phyloP scores from a whole-genome alignment of 1,140 invertebrate species.

The Araneus ventricosus region DNA sequence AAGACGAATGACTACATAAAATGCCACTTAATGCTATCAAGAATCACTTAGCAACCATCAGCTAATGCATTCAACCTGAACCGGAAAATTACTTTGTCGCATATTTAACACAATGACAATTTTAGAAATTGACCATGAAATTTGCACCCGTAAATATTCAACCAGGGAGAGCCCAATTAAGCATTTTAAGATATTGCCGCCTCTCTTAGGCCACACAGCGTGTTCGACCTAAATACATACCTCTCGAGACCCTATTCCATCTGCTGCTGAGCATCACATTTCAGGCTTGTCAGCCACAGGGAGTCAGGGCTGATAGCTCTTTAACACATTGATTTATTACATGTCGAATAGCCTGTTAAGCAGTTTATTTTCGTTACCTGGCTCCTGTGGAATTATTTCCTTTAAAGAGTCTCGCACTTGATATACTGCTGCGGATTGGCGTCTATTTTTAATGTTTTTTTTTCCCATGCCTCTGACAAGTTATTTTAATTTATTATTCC shows the following conservation, averaged over 20 bases:
- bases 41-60: neutral
- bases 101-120: neutral
- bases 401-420: neutral
- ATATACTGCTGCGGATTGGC: neutral
- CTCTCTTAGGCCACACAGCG: neutral
- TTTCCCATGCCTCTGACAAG: too few species aligned
- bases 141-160: neutral
- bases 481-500: too few species aligned
- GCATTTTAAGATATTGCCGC: neutral
- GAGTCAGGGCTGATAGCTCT: constrained; percentile 50
- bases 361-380: constrained; percentile 62
- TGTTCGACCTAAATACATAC: constrained; percentile 59
- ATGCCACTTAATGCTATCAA: too few species aligned
- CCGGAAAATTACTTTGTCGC: neutral
- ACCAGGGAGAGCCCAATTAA: neutral
- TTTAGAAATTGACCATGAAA: constrained; percentile 12
- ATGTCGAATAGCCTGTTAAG: constrained; percentile 10
- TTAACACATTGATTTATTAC: constrained; percentile 69
- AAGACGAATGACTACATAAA: too few species aligned
- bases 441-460: neutral
- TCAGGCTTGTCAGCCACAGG: constrained; percentile 48
- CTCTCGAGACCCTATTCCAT: constrained; percentile 34
- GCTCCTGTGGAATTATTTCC: constrained; percentile 17
- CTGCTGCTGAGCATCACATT: constrained; percentile 41
- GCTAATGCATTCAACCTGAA: neutral